Evolutionary conservation across 2,113 vertebrate species (phyloP).

Genomic region (Boleophthalmus pectinirostris): DNA sequence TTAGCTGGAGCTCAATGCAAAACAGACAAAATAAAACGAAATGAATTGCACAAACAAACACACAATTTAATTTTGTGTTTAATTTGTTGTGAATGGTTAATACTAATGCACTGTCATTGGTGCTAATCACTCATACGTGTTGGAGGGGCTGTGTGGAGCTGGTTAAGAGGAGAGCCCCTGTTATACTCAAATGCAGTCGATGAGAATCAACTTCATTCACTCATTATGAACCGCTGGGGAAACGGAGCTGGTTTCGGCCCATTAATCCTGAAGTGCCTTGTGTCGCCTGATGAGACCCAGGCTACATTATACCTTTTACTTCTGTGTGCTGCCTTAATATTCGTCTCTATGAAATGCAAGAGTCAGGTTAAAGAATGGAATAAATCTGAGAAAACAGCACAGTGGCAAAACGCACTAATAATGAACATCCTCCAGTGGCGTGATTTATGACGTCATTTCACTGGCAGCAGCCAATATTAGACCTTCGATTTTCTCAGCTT

Average conservation of each 20-base stretch:
- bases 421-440: slow-evolving; percentile 27
- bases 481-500: slow-evolving; percentile 15
- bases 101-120: background rate
- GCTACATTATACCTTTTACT: slow-evolving; percentile 35
- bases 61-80: background rate
- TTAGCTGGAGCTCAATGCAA: slow-evolving; percentile 6
- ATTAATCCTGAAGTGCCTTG: slow-evolving; percentile 30
- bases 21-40: slow-evolving; percentile 7
- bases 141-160: slow-evolving; percentile 12
- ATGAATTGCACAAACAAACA: slow-evolving; percentile 4
- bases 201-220: slow-evolving; percentile 38
- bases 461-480: background rate
- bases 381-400: slow-evolving; percentile 45
- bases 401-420: slow-evolving; percentile 23
- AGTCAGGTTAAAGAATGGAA: slow-evolving; percentile 44
- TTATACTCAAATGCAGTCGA: slow-evolving; percentile 30
- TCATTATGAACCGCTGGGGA: slow-evolving; percentile 30
- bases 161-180: slow-evolving; percentile 19
- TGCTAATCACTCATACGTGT: background rate
- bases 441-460: slow-evolving; percentile 45
- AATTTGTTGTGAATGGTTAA: background rate
- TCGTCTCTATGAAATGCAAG: slow-evolving; percentile 36
- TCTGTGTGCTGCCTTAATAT: slow-evolving; percentile 30
- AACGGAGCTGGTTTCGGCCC: slow-evolving; percentile 42
- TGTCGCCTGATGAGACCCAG: slow-evolving; percentile 31